Evolutionary conservation across 2,888 invertebrate genomes (phyloP).

Genomic region (Pocota personata): DNA sequence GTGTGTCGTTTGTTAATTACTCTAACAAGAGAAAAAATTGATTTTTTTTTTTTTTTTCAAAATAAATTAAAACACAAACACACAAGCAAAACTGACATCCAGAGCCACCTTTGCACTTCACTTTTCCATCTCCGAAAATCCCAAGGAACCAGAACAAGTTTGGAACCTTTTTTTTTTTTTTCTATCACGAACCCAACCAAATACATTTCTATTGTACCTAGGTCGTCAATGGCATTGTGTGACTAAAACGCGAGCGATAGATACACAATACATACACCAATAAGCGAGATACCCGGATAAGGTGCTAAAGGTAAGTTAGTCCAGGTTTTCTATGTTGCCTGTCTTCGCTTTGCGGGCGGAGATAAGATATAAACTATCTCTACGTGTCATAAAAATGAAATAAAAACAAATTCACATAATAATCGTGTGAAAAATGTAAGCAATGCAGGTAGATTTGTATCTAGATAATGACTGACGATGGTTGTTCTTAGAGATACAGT

Average conservation of each 20-base stretch:
- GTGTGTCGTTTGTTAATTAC: constrained; percentile 61
- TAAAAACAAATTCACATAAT: constrained; percentile 69
- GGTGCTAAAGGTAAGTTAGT: constrained; percentile 14
- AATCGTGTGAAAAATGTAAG: constrained; percentile 70
- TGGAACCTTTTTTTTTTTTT: not conserved
- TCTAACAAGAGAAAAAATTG: constrained; percentile 24
- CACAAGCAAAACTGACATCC: not conserved
- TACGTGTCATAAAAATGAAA: constrained; percentile 56
- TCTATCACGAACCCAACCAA: not conserved
- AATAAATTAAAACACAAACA: not conserved
- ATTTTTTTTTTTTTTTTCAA: too few relatives aligned
- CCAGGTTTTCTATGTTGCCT: not conserved
- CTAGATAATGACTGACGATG: constrained; percentile 23
- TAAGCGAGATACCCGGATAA: constrained; percentile 15
- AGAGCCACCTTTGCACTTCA: not conserved
- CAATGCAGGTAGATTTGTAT: constrained; percentile 66
- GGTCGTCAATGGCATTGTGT: constrained; percentile 59
- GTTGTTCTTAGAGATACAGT: not conserved
- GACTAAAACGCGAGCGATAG: constrained; percentile 34
- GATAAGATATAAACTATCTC: constrained; percentile 70
- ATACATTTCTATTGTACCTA: constrained; percentile 60
- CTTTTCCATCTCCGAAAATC: not conserved
- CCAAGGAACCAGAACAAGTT: constrained; percentile 23
- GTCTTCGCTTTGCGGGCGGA: constrained; percentile 17
- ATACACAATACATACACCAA: not conserved